Conservation (phyloP, 2,888 invertebrate genomes). For the Plagodis dolabraria region DNA sequence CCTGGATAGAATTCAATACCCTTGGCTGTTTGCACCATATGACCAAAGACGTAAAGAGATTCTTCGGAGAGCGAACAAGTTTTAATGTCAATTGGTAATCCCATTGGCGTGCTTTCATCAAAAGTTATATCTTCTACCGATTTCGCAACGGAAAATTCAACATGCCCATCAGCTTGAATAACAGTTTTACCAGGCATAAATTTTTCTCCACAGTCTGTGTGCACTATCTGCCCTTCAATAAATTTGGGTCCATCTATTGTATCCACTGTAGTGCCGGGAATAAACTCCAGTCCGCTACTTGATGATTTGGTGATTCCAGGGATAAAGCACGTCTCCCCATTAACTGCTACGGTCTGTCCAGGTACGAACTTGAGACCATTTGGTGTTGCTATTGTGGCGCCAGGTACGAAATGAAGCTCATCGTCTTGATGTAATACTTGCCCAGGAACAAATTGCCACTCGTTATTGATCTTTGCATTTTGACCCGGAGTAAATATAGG, state of each 20-base stretch:
- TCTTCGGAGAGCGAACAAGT: conserved; percentile 80
- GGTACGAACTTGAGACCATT: conserved; percentile 87
- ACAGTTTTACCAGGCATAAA: conserved; percentile 87
- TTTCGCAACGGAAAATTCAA: conserved; percentile 85
- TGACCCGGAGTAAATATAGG: conserved; percentile 87
- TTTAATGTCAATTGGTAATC: conserved; percentile 85
- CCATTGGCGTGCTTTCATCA: conserved; percentile 80
- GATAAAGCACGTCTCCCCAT: conserved; percentile 84
- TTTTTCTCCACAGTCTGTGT: conserved; percentile 84
- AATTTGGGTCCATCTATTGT: conserved; percentile 87
- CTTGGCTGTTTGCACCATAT: conserved; percentile 87
- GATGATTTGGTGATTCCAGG: conserved; percentile 84
- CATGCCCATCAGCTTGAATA: conserved; percentile 75
- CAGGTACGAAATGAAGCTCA: conserved; percentile 85
- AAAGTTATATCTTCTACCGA: conserved; percentile 84
- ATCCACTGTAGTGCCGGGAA: conserved; percentile 86
- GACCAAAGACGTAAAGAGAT: conserved; percentile 85
- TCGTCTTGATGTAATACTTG: conserved; percentile 85
- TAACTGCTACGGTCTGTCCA: conserved; percentile 84
- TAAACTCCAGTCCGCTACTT: conserved; percentile 76
- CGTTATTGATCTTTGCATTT: conserved; percentile 79
- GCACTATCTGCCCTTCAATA: conserved; percentile 87
- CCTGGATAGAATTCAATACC: conserved; percentile 88
- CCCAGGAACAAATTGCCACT: conserved; percentile 88
- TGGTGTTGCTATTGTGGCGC: conserved; percentile 86